These are phyloP conservation scores for Diloba caeruleocephala DNA, from an alignment of 2,888 invertebrate genomes.

Conservation along the genomic window DNA sequence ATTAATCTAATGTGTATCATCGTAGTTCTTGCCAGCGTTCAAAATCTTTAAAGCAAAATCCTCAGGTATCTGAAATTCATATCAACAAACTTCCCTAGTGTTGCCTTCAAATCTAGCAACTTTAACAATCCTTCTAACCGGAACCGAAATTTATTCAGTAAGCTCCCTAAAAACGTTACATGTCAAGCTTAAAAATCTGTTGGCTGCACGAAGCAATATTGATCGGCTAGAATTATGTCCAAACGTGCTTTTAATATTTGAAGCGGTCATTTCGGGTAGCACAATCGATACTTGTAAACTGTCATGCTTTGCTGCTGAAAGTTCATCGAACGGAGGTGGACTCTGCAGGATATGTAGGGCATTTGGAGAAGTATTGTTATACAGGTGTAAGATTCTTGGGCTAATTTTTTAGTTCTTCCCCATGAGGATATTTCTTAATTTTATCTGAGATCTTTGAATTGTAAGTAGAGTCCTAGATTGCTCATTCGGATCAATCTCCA, in stretches of 20 bases:
- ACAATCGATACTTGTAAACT: slow-evolving; percentile 52
- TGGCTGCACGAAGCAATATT: slow-evolving; percentile 51
- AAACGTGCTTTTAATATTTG: slow-evolving; percentile 66
- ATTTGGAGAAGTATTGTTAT: too few relatives aligned
- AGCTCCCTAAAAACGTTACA: slow-evolving; percentile 31
- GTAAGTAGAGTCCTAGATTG: too few relatives aligned
- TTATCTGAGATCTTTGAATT: too few relatives aligned
- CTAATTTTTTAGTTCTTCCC: background rate
- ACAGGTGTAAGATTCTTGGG: slow-evolving; percentile 7
- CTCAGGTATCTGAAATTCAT: too few relatives aligned
- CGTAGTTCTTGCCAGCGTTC: too few relatives aligned
- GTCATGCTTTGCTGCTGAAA: slow-evolving; percentile 22
- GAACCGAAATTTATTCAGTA: background rate
- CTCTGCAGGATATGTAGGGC: slow-evolving; percentile 12
- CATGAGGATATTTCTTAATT: too few relatives aligned
- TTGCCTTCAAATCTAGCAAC: too few relatives aligned
- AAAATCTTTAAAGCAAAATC: too few relatives aligned
- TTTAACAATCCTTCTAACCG: too few relatives aligned
- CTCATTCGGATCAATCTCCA: too few relatives aligned
- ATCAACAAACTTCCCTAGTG: too few relatives aligned
- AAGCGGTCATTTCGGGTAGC: slow-evolving; percentile 53
- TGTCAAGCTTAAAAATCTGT: slow-evolving; percentile 40
- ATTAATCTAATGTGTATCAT: too few relatives aligned
- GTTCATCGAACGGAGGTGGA: slow-evolving; percentile 30
- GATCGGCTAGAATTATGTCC: slow-evolving; percentile 60